Evolutionary conservation across 2,797 vertebrate genomes (phyloP), one percentile per base, ranked within the genome.

Genomic region (Premnoplex brunnescens): DNA sequence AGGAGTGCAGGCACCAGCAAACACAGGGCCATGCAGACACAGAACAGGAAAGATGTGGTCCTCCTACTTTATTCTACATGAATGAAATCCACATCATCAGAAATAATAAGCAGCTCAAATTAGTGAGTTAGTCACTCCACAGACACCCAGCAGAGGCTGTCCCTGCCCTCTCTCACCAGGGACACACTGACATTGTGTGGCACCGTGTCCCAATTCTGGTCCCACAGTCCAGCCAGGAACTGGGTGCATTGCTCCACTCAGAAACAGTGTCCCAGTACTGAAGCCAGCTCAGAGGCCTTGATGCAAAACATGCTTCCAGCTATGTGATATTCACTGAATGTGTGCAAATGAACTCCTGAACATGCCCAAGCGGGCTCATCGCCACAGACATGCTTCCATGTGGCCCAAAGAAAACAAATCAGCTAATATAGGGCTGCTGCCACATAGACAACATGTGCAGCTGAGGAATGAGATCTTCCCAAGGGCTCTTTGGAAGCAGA

Each of bases 161-260:
- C 30, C 52, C 66, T 87, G 49, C 24, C 27, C 58, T 19, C 51
- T 68, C 56, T 46, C 54, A 87, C 43, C 36, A 64, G 58, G 2
- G 12, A 41, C 63, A 78, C 39, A 37, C 5, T 0, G 0, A 55
- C 2, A 4, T 19, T 0, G 0, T 3, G 37, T 4, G 49, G 64
- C 59, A 43, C 30, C n/a, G 59, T 0, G 2, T 30, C 2, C 4
- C 26, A 26, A 43, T 52, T 77, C 64, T 6, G 3, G 34, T 62
- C 43, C 71, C 39, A 32, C 28, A 41, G 37, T 27, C 34, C 51
- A 60, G 15, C 37, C 0, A 0, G 48, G 52, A 74, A 37, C 26
- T 4, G 10, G 23, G 13, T 10, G 9, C 9, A 0, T 17, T 66
- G 64, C 55, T 58, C 28, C 69, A 63, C 36, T 17, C 36, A 49